Evolutionary conservation across 2,797 vertebrate species (phyloP).

Genomic region (Macropodus opercularis): DNA sequence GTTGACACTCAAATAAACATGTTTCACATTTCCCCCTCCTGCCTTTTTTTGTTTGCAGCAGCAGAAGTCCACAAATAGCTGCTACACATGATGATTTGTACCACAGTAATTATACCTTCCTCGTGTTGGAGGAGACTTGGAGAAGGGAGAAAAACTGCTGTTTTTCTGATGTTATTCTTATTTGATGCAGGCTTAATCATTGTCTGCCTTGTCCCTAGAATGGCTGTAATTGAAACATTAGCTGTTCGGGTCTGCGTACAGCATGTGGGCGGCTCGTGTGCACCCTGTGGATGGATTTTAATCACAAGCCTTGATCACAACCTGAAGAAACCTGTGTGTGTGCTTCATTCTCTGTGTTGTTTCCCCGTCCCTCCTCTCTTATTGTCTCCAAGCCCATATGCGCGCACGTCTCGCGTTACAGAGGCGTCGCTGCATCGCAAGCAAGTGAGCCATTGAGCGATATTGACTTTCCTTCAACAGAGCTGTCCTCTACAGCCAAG

Average conservation of each 20-base stretch:
- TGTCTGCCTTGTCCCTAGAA: conserved; percentile 70
- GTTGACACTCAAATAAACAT: conserved; percentile 57
- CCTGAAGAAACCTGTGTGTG: conserved; percentile 26
- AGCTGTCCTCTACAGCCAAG: conserved; percentile 9
- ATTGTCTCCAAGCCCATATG: background rate
- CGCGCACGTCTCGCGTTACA: too few species aligned
- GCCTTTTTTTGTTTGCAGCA: conserved; percentile 27
- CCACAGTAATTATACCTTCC: conserved; percentile 74
- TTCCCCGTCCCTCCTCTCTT: background rate
- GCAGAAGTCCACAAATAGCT: conserved; percentile 52
- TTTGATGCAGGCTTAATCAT: conserved; percentile 74
- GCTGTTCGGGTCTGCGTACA: conserved; percentile 63
- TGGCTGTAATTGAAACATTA: conserved; percentile 81
- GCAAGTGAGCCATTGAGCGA: conserved; percentile 39
- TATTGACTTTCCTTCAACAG: conserved; percentile 35
- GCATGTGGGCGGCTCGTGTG: conserved; percentile 62
- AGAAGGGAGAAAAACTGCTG: background rate
- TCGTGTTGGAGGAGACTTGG: conserved; percentile 24
- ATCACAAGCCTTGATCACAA: conserved; percentile 65
- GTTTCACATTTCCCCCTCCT: conserved; percentile 29
- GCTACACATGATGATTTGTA: conserved; percentile 66
- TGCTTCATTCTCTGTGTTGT: conserved; percentile 26
- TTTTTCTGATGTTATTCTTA: conserved; percentile 70
- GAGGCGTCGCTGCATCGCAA: background rate
- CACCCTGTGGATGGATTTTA: conserved; percentile 65